Percentiles rank a stretch among this genome's conserved stretches.
Conservation (phyloP, 2,888 invertebrate genomes). For the Maniola hyperantus region DNA sequence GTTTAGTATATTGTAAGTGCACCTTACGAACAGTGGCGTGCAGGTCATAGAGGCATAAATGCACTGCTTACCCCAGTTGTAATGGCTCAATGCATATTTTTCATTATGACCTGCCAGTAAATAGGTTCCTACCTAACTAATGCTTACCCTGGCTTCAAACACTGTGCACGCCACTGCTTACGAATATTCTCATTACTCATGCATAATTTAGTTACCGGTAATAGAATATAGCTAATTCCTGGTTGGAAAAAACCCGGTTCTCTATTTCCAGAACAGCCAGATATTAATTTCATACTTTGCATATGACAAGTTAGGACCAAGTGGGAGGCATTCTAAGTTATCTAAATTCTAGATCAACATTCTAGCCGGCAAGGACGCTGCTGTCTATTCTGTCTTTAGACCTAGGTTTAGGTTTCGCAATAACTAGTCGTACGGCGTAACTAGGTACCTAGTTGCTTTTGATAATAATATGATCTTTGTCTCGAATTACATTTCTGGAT, state of each 20-base stretch:
- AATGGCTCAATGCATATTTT: too few relatives aligned
- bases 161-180: not conserved
- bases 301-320: conserved; percentile 56
- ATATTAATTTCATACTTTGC: conserved; percentile 35
- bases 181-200: not conserved
- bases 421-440: conserved; percentile 22
- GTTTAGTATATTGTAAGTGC: too few relatives aligned
- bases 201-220: not conserved
- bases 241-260: not conserved
- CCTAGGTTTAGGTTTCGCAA: conserved; percentile 45
- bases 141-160: too few relatives aligned
- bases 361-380: conserved; percentile 65
- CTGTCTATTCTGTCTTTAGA: conserved; percentile 48
- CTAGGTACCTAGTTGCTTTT: conserved; percentile 20
- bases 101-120: too few relatives aligned
- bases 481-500: conserved; percentile 24
- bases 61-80: too few relatives aligned
- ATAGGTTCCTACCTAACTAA: too few relatives aligned
- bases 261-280: not conserved
- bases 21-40: too few relatives aligned
- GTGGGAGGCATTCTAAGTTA: conserved; percentile 53
- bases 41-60: too few relatives aligned
- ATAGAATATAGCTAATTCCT: not conserved
- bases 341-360: conserved; percentile 60
- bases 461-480: conserved; percentile 32